Evolutionary conservation across 2,888 invertebrate genomes (phyloP), one percentile per base, ranked within the genome.

Genomic region (Eledona agricola): DNA sequence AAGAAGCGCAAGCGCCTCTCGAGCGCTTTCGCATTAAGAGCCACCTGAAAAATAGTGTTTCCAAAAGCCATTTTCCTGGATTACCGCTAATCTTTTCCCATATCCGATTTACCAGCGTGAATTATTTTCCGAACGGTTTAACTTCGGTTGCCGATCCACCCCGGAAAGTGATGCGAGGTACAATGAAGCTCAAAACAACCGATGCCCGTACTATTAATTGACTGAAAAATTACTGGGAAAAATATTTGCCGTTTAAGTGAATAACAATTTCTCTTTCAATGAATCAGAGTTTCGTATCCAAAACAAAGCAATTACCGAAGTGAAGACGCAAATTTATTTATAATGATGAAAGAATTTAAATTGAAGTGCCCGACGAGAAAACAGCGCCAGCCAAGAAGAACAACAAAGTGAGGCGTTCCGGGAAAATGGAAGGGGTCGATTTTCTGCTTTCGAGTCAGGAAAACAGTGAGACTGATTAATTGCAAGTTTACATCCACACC

Each of bases 71-170:
- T 72, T 71, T 65, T 63, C 65, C 57, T 53, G 67, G 71, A 71
- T 72, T 70, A 70, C 63, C 60, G 64, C 65, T 72, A 71, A 72
- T 69, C 71, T 68, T 66, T 60, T 61, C 63, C 62, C 61, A 64
- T 63, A 64, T 65, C 61, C 61, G 65, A 67, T 67, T 67, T 67
- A 64, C 61, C 57, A 52, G 60, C 63, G 63, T 66, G 67, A 59
- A 59, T 59, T 59, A 59, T 59, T 59, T 57, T 57, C 57, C 59
- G 16, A 57, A 51, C 54, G 51, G 51, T 59, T 59, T 53, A 59
- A 55, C 54, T 40, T 25, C 37, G 19, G 37, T 7, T 15, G 26
- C 19, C 45, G 22, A 38, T 51, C 23, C 31, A 38, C 32, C 38
- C 12, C 22, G 29, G 35, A 34, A 22, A 10, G 7, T 34, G 29